These are phyloP conservation scores for Gastrophysa polygoni DNA, from an alignment of 2,888 invertebrate genomes.

Conservation along the genomic window DNA sequence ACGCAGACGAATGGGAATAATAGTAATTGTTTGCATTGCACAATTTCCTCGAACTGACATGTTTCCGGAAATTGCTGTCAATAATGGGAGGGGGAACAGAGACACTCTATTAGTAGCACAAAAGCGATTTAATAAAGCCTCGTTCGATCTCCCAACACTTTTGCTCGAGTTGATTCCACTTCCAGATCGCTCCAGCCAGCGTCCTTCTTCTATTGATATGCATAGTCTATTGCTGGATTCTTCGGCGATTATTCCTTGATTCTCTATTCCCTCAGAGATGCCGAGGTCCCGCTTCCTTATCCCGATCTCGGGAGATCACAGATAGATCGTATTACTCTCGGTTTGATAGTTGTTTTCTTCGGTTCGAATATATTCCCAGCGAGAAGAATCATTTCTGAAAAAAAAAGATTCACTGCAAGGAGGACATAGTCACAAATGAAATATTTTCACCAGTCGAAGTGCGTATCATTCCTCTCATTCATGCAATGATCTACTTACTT, in stretches of 20 bases:
- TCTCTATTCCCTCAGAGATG: constrained; percentile 31
- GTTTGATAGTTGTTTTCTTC: constrained; percentile 36
- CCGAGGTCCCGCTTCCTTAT: constrained; percentile 24
- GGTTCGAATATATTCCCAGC: background rate
- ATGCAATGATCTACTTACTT: too few relatives aligned
- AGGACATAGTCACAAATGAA: too few relatives aligned
- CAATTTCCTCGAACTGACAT: constrained; percentile 58
- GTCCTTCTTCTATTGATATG: constrained; percentile 55
- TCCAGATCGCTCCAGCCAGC: constrained; percentile 38
- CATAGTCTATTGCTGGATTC: constrained; percentile 47
- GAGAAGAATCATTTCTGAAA: too few relatives aligned
- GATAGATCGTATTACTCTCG: constrained; percentile 43
- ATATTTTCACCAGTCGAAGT: too few relatives aligned
- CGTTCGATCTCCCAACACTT: constrained; percentile 54
- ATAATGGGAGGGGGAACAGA: constrained; percentile 55
- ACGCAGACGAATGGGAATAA: constrained; percentile 53
- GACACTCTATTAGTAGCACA: constrained; percentile 56
- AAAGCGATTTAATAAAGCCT: constrained; percentile 59
- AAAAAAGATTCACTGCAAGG: too few relatives aligned
- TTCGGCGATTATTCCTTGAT: constrained; percentile 30
- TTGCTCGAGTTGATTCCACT: constrained; percentile 46
- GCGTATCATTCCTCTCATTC: too few relatives aligned
- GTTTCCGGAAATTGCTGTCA: constrained; percentile 61
- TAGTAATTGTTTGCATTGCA: constrained; percentile 57
- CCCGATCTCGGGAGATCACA: constrained; percentile 33